Evolutionary conservation across 1,140 invertebrate species (phyloP), one percentile per base, ranked within the genome.

Genomic region (Apis laboriosa): DNA sequence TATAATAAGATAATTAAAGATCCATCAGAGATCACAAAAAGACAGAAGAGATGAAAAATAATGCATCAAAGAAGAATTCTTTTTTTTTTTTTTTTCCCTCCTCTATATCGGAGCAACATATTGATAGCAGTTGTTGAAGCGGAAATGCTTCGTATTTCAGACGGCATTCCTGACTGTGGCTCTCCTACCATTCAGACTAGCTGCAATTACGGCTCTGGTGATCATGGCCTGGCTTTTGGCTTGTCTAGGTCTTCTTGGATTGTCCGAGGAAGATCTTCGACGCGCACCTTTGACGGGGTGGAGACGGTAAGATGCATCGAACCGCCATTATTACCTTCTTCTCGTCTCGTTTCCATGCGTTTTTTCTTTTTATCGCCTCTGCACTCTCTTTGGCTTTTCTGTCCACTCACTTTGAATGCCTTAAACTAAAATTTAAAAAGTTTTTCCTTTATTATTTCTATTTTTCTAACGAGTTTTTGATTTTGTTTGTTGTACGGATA

Each of bases 141-240:
- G 43, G 21, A 71, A 64, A 71, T 78, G 60, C 83, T 86, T 90
- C 80, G 17, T 84, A 72, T 93, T 93, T 9, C 95, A 98, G 97
- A 97, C 97, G 85, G 96, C 96, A 80, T 95, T 98, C 83, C 94
- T 98, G 87, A 97, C 97, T 9, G 95, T 98, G 55, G 95, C 97
- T 55, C 91, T 98, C 28, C 92, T 98, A 61, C 97, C 97, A 28
- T 95, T 98, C 77, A 95, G 97, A 75, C 95, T 98, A 28, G 94
- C 96, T 21, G 95, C 97, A 51, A 97, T 97, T 75, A 96, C 96
- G 76, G 95, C 96, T 34, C 95, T 97, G 71, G 95, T 98, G 64
- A 95, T 97, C 77, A 95, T 97, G 21, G 97, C 97, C 0, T 98
- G 97, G 97, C 93, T 97, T 84, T 94, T 98, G 13, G 97, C 97